Conservation (phyloP, 2,797 vertebrate genomes). For the Ctenochaetus hawaiiensis region DNA sequence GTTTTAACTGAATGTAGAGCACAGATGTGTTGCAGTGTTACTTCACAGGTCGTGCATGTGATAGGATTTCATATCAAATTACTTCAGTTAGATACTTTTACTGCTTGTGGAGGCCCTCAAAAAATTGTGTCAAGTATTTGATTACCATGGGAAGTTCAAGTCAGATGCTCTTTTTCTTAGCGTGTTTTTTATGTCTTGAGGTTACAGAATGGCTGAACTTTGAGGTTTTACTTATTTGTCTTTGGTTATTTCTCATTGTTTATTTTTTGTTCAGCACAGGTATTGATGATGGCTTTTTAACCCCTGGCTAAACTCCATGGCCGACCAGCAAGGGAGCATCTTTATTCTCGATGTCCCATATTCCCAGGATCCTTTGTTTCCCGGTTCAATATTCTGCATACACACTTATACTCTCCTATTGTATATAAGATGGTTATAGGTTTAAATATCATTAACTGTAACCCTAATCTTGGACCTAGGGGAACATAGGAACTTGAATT, state of each 20-base stretch:
- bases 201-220: constrained; percentile 10
- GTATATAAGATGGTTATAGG: too few species aligned
- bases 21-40: constrained; percentile 30
- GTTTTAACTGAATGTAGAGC: constrained; percentile 14
- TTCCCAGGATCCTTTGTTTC: too few species aligned
- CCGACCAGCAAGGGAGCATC: neutral
- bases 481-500: too few species aligned
- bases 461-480: too few species aligned
- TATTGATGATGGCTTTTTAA: neutral
- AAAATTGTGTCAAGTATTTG: constrained; percentile 20
- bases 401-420: too few species aligned
- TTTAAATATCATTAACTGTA: too few species aligned
- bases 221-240: constrained; percentile 10
- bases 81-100: constrained; percentile 42
- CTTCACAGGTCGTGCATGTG: constrained; percentile 17
- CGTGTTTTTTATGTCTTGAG: neutral
- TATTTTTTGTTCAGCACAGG: neutral
- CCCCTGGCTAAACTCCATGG: neutral
- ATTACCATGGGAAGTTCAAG: neutral
- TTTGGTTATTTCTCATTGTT: constrained; percentile 15
- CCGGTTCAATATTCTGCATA: too few species aligned
- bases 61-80: constrained; percentile 26
- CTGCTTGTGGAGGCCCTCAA: constrained; percentile 9
- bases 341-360: too few species aligned
- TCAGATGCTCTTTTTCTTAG: neutral